Evolutionary conservation across 1,140 invertebrate species (phyloP), one percentile per base, ranked within the genome.

Genomic region (Oedothorax gibbosus): DNA sequence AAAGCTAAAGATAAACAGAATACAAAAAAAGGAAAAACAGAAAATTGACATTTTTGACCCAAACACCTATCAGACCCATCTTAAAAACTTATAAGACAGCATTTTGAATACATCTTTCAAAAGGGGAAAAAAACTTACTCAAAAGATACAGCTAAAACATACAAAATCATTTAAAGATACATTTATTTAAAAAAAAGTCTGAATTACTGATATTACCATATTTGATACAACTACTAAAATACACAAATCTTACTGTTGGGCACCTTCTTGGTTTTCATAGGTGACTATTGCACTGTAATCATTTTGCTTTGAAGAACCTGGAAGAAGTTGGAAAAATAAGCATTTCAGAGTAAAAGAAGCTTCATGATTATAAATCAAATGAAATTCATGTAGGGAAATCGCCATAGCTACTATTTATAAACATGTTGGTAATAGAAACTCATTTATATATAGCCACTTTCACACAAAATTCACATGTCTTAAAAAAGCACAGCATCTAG

Each of bases 251-350:
- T 76, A 84, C 81, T 84, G 81, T 76, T 84, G 81, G 50, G 81
- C 81, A 50, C 76, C 56, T 51, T 73, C 81, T 84, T 75, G 81
- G n/a, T 66, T 84, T 66, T 75, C 81, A 84, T 84, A 84, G 20
- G 81, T 84, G 20, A 54, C 81, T 84, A 84, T 18, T 56, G 72
- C 81, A 84, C 56, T 84, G 62, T 84, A 84, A 51, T 18, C 71
- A 57, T 84, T 84, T 66, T 84, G 81, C 21, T 76, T 84, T 20
- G 72, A 75, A 49, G 62, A 11, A 66, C 71, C 81, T 84, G 57
- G 73, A 62, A 69, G 51, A 35, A 84, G 15, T 68, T 68, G 8
- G 12, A 76, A 10, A 77, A 75, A 14, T 0, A 69, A 51, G n/a
- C n/a, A 11, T 15, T 35, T 35, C 35, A 35, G 35, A 35, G 5